A percentile compares a stretch with the other conserved stretches of the same genome.
phyloP scores from a whole-genome alignment of 1,140 invertebrate genomes.

The Sweltsa coloradensis region DNA sequence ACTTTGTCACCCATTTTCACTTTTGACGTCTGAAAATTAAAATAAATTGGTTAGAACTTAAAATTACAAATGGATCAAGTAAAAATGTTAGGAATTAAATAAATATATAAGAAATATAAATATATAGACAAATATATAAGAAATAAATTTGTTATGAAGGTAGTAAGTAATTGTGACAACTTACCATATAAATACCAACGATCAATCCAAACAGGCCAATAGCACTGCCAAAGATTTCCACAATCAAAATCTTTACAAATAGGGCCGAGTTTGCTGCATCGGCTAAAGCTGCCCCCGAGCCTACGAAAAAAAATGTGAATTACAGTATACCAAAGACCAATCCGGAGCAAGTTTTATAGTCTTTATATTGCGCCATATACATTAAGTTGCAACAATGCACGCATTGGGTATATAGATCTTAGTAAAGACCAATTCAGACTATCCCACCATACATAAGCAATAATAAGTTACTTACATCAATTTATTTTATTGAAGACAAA shows the following conservation, averaged over 20 bases:
- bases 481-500: too few species aligned
- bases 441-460: too few species aligned
- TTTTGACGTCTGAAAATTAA: conserved; percentile 34
- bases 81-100: background rate
- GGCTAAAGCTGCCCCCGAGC: conserved; percentile 86
- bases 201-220: conserved; percentile 98
- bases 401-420: too few species aligned
- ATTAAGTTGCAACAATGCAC: too few species aligned
- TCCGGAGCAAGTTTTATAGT: too few species aligned
- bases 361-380: too few species aligned
- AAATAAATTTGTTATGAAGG: conserved; percentile 21
- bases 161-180: conserved; percentile 17
- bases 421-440: too few species aligned
- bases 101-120: background rate
- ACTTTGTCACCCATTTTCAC: conserved; percentile 44
- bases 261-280: conserved; percentile 90
- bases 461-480: too few species aligned
- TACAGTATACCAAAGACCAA: too few species aligned
- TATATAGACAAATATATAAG: background rate
- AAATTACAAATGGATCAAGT: background rate
- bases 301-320: background rate
- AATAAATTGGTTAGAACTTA: background rate
- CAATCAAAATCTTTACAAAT: conserved; percentile 95
- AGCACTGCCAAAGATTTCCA: conserved; percentile 96
- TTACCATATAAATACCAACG: conserved; percentile 82